Evolutionary conservation across 1,140 invertebrate species (phyloP).

Genomic region (Gyrodactylus salaris): DNA sequence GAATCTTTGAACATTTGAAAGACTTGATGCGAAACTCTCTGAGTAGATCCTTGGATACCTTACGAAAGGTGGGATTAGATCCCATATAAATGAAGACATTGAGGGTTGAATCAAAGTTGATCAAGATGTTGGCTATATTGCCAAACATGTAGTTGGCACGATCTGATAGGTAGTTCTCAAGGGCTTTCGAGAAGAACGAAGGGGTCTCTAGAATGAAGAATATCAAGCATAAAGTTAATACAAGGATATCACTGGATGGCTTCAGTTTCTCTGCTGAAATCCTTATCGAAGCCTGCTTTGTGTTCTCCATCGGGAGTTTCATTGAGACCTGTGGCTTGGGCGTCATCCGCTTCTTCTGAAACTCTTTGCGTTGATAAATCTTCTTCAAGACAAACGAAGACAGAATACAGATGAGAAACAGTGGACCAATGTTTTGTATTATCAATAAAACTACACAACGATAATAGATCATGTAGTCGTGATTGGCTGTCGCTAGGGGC

Average conservation of each 20-base stretch:
- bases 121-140: background rate
- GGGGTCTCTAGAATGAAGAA: conserved; percentile 2
- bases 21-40: too few relatives aligned
- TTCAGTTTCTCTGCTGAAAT: background rate
- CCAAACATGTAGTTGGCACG: background rate
- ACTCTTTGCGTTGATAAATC: background rate
- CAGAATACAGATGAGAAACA: background rate
- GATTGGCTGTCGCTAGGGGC: background rate
- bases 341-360: background rate
- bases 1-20: too few relatives aligned
- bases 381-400: background rate
- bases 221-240: background rate
- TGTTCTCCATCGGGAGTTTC: background rate
- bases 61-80: conserved; percentile 3
- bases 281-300: background rate
- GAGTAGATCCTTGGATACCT: background rate
- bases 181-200: background rate
- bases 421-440: background rate
- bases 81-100: background rate
- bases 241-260: background rate
- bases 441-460: background rate
- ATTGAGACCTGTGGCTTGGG: background rate
- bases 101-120: background rate
- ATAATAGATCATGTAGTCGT: background rate
- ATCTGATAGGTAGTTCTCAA: background rate